A percentile compares a stretch with the other conserved stretches of the same genome.
phyloP scores from a whole-genome alignment of 2,113 vertebrate species.

The Acrocephalus kingi region DNA sequence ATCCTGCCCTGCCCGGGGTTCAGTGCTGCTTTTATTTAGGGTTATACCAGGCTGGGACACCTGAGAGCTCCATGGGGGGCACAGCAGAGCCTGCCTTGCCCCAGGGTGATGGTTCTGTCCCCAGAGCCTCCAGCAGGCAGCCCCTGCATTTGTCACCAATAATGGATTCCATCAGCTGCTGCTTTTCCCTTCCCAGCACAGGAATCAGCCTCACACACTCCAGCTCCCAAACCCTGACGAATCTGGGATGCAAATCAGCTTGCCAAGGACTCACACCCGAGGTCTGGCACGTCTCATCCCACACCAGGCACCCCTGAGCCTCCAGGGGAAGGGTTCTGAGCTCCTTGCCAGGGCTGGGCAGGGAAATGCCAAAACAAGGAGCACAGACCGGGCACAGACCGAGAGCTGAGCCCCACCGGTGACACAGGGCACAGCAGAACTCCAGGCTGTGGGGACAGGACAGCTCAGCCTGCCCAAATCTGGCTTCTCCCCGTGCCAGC shows the following conservation, averaged over 20 bases:
- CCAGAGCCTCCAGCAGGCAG: not conserved
- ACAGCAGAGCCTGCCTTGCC: not conserved
- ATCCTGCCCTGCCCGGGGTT: not conserved
- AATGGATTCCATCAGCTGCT: accelerated
- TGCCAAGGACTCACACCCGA: not conserved
- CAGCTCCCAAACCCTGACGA: not conserved
- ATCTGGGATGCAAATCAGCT: not conserved
- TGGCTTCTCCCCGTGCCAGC: not conserved
- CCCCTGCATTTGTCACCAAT: not conserved
- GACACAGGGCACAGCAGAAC: too few relatives aligned
- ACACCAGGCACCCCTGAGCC: not conserved
- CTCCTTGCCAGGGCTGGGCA: not conserved
- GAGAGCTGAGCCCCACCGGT: not conserved
- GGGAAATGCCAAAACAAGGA: not conserved
- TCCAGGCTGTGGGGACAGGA: not conserved
- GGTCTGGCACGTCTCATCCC: not conserved
- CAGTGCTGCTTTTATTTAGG: accelerated
- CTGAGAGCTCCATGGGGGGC: accelerated
- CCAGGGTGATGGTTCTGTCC: not conserved
- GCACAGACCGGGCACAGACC: not conserved
- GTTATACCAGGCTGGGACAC: not conserved
- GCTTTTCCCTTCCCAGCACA: not conserved
- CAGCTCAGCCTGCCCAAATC: not conserved
- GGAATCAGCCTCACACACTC: not conserved
- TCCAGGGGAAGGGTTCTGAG: not conserved